A percentile compares a stretch with the other conserved stretches of the same genome.
Conservation (phyloP, 2,888 invertebrate species). For the Branchipolynoe longqiensis region DNA sequence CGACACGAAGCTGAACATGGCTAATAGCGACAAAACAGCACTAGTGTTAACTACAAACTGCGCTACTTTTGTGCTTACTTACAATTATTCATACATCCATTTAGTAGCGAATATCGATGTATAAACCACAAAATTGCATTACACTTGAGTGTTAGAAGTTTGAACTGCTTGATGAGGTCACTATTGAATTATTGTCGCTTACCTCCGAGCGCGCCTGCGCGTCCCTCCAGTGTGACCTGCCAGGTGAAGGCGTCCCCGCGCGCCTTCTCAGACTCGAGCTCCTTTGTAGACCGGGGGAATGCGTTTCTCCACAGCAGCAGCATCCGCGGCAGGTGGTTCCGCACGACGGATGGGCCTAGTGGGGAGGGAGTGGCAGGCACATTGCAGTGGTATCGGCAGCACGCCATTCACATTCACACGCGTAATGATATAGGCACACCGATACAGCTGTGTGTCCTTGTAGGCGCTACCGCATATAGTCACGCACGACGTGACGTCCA, state of each 20-base stretch:
- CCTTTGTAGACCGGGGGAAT: slow-evolving; percentile 97
- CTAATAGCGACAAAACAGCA: slow-evolving; percentile 78
- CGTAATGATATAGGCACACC: too few species aligned
- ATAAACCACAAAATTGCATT: background rate
- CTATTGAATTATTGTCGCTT: too few species aligned
- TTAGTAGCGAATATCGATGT: background rate
- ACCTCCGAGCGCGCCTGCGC: slow-evolving; percentile 95
- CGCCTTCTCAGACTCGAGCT: slow-evolving; percentile 96
- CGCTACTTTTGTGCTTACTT: background rate
- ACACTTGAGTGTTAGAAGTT: background rate
- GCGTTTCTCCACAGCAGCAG: slow-evolving; percentile 97
- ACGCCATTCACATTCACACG: too few species aligned
- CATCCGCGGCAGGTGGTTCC: slow-evolving; percentile 95
- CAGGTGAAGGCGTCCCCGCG: slow-evolving; percentile 99
- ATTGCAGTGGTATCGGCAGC: too few species aligned
- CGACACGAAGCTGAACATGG: slow-evolving; percentile 95
- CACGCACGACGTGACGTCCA: too few species aligned
- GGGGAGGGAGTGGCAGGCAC: too few species aligned
- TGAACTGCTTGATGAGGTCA: background rate
- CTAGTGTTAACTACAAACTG: background rate
- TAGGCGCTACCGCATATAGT: too few species aligned
- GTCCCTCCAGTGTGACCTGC: slow-evolving; percentile 95
- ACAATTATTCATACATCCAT: background rate
- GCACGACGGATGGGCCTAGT: slow-evolving; percentile 93
- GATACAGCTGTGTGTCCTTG: too few species aligned